Evolutionary conservation across 2,888 invertebrate species (phyloP).

Genomic region (Steinernema carpocapsae): DNA sequence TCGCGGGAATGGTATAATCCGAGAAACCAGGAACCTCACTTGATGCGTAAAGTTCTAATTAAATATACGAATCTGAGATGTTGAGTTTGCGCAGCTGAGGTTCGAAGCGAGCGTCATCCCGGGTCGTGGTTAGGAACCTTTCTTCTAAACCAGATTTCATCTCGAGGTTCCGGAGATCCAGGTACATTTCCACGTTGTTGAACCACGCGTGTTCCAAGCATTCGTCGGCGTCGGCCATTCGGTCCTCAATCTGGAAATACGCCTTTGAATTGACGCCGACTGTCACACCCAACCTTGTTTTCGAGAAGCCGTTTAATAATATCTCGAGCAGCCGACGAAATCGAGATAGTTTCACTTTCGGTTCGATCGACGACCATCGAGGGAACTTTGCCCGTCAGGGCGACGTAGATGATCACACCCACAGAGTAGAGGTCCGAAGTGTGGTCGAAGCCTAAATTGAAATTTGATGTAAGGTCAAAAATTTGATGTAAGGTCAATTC

Average conservation of each 20-base stretch:
- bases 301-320: conserved; percentile 88
- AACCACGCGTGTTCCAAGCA: conserved; percentile 66
- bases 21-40: neutral
- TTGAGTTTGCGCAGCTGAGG: neutral
- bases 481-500: too few relatives aligned
- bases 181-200: conserved; percentile 61
- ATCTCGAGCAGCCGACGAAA: conserved; percentile 94
- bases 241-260: conserved; percentile 63
- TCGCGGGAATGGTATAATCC: too few relatives aligned
- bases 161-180: conserved; percentile 64
- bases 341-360: conserved; percentile 99
- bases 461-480: too few relatives aligned
- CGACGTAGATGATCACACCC: conserved; percentile 92
- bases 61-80: conserved; percentile 5
- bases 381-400: conserved; percentile 94
- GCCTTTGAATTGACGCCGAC: neutral
- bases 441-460: conserved; percentile 81
- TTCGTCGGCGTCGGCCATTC: conserved; percentile 64
- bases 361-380: conserved; percentile 99
- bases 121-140: conserved; percentile 72
- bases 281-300: neutral
- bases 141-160: conserved; percentile 69
- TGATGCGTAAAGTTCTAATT: neutral
- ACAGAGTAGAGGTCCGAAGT: conserved; percentile 99
- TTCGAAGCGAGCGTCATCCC: conserved; percentile 40